A percentile compares a stretch with the other conserved stretches of the same genome.
These are phyloP conservation scores for Drosophila percnosoma DNA, from an alignment of 2,888 invertebrate genomes.

Conservation along the genomic window DNA sequence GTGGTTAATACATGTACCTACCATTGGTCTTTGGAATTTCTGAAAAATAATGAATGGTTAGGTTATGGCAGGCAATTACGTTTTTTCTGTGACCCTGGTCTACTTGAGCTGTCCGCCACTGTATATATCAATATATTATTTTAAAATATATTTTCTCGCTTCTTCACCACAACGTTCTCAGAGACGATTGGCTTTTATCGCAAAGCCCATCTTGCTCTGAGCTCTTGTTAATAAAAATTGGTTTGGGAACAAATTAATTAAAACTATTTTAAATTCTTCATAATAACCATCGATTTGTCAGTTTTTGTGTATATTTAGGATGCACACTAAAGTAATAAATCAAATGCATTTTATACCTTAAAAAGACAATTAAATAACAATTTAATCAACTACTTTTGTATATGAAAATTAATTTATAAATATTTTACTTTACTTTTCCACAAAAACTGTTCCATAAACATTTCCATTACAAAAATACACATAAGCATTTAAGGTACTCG, in stretches of 20 bases:
- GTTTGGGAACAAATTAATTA: background rate
- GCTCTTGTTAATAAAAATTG: background rate
- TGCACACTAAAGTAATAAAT: background rate
- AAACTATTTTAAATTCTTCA: background rate
- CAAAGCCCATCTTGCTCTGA: too few species aligned
- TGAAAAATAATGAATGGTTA: too few species aligned
- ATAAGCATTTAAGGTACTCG: constrained; percentile 30
- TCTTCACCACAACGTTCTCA: too few species aligned
- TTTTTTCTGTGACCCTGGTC: too few species aligned
- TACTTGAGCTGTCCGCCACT: too few species aligned
- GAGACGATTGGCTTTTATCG: too few species aligned
- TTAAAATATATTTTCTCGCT: too few species aligned
- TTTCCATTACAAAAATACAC: background rate
- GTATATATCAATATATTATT: too few species aligned
- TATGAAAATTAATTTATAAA: background rate
- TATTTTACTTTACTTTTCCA: background rate
- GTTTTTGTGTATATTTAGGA: background rate
- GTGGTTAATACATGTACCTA: too few species aligned
- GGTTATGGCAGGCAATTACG: too few species aligned
- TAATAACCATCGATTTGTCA: background rate
- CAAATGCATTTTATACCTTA: background rate
- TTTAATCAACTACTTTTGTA: background rate
- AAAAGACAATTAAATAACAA: background rate
- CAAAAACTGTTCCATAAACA: background rate
- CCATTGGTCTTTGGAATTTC: too few species aligned